phyloP scores from a whole-genome alignment of 2,797 vertebrate genomes.

The Cirrhinus molitorella region DNA sequence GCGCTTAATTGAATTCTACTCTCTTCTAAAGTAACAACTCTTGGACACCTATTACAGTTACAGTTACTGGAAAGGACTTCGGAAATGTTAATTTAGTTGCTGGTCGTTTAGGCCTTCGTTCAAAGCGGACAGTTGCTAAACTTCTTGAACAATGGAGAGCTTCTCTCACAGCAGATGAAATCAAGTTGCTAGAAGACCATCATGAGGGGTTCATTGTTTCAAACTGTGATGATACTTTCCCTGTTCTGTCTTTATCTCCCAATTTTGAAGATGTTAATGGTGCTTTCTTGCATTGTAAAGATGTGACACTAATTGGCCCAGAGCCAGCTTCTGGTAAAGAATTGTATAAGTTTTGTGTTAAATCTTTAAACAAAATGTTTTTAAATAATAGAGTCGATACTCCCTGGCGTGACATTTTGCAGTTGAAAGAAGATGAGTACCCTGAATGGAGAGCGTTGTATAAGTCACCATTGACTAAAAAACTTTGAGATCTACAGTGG shows the following conservation, averaged over 20 bases:
- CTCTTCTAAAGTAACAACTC: no score
- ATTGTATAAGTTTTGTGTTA: not conserved
- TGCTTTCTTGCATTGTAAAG: not conserved
- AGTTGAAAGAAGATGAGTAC: not conserved
- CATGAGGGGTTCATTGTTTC: not conserved
- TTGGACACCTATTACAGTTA: no score
- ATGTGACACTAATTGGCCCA: not conserved
- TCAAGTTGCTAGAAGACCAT: not conserved
- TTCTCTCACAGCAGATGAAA: not conserved
- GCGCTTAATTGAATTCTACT: no score
- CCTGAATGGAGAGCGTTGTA: not conserved
- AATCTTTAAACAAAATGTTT: not conserved
- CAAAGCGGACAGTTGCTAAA: no score
- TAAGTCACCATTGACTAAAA: not conserved
- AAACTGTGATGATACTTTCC: not conserved
- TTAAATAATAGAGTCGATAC: not conserved
- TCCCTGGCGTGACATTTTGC: no score
- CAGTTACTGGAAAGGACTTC: no score
- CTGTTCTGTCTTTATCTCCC: not conserved
- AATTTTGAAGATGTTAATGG: not conserved
- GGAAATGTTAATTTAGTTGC: no score
- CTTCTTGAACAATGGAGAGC: not conserved
- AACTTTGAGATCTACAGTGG: not conserved
- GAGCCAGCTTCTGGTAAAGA: not conserved
- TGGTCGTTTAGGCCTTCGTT: no score